Base-by-base conservation (phyloP, 2,113 vertebrate genomes). In the Boulengeromyrus knoepffleri region DNA sequence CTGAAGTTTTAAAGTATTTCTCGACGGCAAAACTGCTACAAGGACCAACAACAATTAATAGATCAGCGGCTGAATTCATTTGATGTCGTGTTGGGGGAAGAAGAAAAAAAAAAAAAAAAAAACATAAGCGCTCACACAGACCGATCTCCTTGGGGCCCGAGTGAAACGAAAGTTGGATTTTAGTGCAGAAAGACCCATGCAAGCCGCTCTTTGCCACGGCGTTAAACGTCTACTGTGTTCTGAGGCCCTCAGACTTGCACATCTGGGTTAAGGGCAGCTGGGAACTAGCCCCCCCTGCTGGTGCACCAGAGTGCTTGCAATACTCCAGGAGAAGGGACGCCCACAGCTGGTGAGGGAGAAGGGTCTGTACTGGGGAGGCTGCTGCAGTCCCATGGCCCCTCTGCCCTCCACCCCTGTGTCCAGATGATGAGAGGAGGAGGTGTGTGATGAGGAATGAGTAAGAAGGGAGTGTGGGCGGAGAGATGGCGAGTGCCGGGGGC, bases 401-500 rank as follows among this genome's bases (percentile, higher is more conserved):
- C 31, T 19, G 31, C 15, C 70, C 31, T 19, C 13, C 31, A 74
- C 70, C 36, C 74, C 36, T 42, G 6, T 42, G 36, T 80, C 74
- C 74, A 27, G 42, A 89, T 12, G 45, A 42, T 49, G 21, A 9
- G 24, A 31, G 56, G 12, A 50, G 46, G 19, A 27, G 46, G 12
- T 66, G 62, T 66, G 58, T 70, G 62, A 70, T 31, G 62, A 10
- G 19, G 9, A 70, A 56, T 49, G 17, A 89, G 27, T 74, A 31
- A 49, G 42, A 47, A 39, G 52, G 27, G 46, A 80, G 21, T 10
- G 12, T 46, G 52, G 39, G 46, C 12, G 89, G 90, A 91, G 85
- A 2, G 91, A 66, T 84, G 21, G 47, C 91, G 92, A 90, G 31
- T 6, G 49, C 66, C 17, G 17, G 49, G 8, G 47, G 70, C 27